Conservation (phyloP, 2,113 vertebrate species). For the Rhadina sibilatrix region DNA sequence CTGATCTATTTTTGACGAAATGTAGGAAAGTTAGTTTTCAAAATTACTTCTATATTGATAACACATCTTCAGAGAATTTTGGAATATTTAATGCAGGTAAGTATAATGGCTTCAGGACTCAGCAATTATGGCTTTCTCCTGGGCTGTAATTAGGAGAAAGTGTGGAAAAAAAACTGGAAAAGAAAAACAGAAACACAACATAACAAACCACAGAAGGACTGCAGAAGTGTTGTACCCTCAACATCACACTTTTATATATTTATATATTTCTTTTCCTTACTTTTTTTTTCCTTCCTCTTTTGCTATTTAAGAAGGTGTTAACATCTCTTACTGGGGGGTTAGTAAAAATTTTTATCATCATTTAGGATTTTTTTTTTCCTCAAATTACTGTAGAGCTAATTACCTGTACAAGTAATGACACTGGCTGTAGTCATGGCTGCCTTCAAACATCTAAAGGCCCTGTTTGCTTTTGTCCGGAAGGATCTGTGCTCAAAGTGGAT, state of each 20-base stretch:
- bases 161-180: not conserved
- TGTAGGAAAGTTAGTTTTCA: not conserved
- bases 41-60: not conserved
- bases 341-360: not conserved
- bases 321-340: not conserved
- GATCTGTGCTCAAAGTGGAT: constrained; percentile 80
- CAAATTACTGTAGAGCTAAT: constrained; percentile 74
- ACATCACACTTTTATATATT: not conserved
- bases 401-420: constrained; percentile 74
- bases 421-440: constrained; percentile 82
- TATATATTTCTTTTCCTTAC: not conserved
- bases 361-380: not conserved
- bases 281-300: not conserved
- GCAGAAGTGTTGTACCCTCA: not conserved
- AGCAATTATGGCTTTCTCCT: not conserved
- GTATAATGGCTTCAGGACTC: not conserved
- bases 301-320: not conserved
- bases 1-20: not conserved
- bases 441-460: constrained; percentile 76
- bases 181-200: not conserved
- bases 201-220: not conserved
- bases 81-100: not conserved
- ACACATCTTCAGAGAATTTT: not conserved
- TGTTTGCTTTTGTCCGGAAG: constrained; percentile 86
- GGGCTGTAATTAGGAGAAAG: not conserved